phyloP scores from a whole-genome alignment of 2,888 invertebrate genomes.

The Luffia ferchaultella region DNA sequence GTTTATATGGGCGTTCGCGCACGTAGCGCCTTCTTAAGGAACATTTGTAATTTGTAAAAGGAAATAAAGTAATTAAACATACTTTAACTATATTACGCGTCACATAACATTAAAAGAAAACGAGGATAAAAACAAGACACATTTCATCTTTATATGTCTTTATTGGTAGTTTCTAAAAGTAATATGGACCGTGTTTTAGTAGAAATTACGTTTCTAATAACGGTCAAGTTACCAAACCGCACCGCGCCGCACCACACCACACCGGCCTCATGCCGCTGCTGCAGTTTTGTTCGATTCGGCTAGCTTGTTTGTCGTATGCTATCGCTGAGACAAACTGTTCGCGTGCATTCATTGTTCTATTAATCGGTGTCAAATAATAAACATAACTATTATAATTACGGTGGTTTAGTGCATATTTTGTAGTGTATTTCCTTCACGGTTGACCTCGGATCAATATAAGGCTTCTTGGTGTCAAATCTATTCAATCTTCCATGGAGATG shows the following conservation, averaged over 20 bases:
- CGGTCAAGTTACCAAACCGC: too few relatives aligned
- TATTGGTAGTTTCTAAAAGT: too few relatives aligned
- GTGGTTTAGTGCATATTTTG: background rate
- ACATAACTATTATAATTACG: background rate
- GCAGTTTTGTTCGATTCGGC: background rate
- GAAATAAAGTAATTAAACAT: too few relatives aligned
- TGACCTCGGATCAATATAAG: background rate
- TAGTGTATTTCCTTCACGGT: background rate
- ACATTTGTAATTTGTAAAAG: too few relatives aligned
- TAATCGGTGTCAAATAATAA: background rate
- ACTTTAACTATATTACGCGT: too few relatives aligned
- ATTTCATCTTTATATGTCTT: too few relatives aligned
- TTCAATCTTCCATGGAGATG: background rate
- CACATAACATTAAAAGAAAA: too few relatives aligned
- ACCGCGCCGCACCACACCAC: background rate
- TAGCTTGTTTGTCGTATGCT: background rate
- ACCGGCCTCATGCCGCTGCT: background rate
- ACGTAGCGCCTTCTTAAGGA: too few relatives aligned
- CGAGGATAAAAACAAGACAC: too few relatives aligned
- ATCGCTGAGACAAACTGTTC: background rate
- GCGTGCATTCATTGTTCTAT: background rate
- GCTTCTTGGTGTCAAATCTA: background rate
- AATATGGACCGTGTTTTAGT: too few relatives aligned
- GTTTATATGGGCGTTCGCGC: too few relatives aligned
- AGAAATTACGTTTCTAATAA: too few relatives aligned